A percentile compares a stretch with the other conserved stretches of the same genome.
These are phyloP conservation scores for Tetragonisca angustula DNA, from an alignment of 2,888 invertebrate species.

Conservation along the genomic window DNA sequence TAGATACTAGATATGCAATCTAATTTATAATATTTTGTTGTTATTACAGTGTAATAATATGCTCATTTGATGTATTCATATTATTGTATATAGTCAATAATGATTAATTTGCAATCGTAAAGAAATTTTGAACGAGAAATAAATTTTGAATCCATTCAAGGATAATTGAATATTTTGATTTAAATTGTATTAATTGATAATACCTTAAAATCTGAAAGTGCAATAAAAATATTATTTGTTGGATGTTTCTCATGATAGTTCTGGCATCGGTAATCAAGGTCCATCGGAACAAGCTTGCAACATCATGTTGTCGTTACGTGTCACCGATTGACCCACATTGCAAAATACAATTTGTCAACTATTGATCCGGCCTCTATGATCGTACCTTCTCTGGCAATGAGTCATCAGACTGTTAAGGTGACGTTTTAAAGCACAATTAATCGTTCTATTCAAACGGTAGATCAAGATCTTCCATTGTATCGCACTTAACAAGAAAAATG, in stretches of 20 bases:
- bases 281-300: conserved; percentile 51
- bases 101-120: not conserved
- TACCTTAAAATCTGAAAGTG: not conserved
- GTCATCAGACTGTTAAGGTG: conserved; percentile 44
- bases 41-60: not conserved
- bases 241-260: conserved; percentile 36
- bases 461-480: not conserved
- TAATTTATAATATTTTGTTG: not conserved
- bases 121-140: not conserved
- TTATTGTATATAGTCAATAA: not conserved
- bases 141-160: not conserved
- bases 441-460: conserved; percentile 16
- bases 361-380: conserved; percentile 56
- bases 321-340: conserved; percentile 63
- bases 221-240: conserved; percentile 27
- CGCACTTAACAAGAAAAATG: not conserved
- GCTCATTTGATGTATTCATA: not conserved
- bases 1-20: not conserved
- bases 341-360: conserved; percentile 61
- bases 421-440: conserved; percentile 49
- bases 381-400: conserved; percentile 39
- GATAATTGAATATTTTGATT: not conserved
- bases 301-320: conserved; percentile 46
- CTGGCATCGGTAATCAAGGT: conserved; percentile 63
- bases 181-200: not conserved